Evolutionary conservation across 2,888 invertebrate species (phyloP).

Genomic region (Acleris literana): DNA sequence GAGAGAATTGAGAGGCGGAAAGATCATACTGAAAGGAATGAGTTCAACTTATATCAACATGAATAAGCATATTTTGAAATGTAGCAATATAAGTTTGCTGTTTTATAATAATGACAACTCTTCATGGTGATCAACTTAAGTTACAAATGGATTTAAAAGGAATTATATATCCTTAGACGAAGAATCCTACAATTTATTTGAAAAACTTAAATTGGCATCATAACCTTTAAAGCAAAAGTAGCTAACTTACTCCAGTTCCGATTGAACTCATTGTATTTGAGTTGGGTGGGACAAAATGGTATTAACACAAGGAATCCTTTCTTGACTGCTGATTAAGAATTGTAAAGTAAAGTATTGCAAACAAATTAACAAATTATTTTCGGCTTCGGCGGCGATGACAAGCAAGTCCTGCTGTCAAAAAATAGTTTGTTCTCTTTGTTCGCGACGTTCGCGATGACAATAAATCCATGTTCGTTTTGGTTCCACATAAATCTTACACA

Average conservation of each 20-base stretch:
- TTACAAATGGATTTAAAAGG: not conserved
- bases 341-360: conserved; percentile 21
- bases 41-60: conserved; percentile 37
- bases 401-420: conserved; percentile 54
- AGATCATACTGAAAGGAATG: conserved; percentile 94
- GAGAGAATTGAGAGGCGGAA: conserved; percentile 99
- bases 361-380: conserved; percentile 42
- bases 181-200: not conserved
- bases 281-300: conserved; percentile 39
- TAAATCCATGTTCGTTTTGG: too few species aligned
- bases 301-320: conserved; percentile 37
- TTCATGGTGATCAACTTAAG: not conserved
- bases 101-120: not conserved
- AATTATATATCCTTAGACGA: not conserved
- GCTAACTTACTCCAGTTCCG: conserved; percentile 93
- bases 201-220: conserved; percentile 24
- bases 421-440: conserved; percentile 21
- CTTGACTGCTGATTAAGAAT: conserved; percentile 36
- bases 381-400: conserved; percentile 62
- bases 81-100: not conserved
- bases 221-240: conserved; percentile 47
- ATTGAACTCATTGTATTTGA: conserved; percentile 93
- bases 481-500: too few species aligned
- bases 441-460: conserved; percentile 12
- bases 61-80: conserved; percentile 43